A percentile compares a stretch with the other conserved stretches of the same genome.
These are phyloP conservation scores for Coregonus sp. DNA, from an alignment of 2,797 vertebrate genomes.

Conservation along the genomic window DNA sequence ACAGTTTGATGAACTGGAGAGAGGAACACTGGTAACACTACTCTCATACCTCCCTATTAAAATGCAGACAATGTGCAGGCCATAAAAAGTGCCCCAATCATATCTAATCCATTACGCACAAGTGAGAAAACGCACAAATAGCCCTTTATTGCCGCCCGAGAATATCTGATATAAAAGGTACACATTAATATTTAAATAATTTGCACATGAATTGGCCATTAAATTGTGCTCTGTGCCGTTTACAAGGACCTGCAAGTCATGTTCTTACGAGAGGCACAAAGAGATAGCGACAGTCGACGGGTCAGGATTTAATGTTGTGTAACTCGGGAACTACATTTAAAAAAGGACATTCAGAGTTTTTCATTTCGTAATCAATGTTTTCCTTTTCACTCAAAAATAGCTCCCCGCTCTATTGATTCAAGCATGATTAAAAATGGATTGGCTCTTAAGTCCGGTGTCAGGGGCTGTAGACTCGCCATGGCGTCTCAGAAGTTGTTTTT, in stretches of 20 bases:
- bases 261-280: background rate
- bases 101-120: constrained; percentile 54
- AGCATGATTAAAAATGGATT: constrained; percentile 72
- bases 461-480: constrained; percentile 35
- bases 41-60: constrained; percentile 38
- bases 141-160: constrained; percentile 53
- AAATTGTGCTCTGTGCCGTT: constrained; percentile 47
- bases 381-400: constrained; percentile 51
- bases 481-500: constrained; percentile 16
- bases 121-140: constrained; percentile 51
- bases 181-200: constrained; percentile 67
- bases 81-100: constrained; percentile 62
- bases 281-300: constrained; percentile 8
- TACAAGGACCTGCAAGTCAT: constrained; percentile 14
- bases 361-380: constrained; percentile 31
- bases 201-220: constrained; percentile 52
- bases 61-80: constrained; percentile 47
- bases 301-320: constrained; percentile 24
- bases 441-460: constrained; percentile 51
- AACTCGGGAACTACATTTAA: background rate
- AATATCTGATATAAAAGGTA: constrained; percentile 60
- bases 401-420: constrained; percentile 54
- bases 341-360: constrained; percentile 3
- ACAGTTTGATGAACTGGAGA: constrained; percentile 48
- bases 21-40: constrained; percentile 39